Evolutionary conservation across 2,888 invertebrate species (phyloP).

Genomic region (Chymomyza fuscimana): DNA sequence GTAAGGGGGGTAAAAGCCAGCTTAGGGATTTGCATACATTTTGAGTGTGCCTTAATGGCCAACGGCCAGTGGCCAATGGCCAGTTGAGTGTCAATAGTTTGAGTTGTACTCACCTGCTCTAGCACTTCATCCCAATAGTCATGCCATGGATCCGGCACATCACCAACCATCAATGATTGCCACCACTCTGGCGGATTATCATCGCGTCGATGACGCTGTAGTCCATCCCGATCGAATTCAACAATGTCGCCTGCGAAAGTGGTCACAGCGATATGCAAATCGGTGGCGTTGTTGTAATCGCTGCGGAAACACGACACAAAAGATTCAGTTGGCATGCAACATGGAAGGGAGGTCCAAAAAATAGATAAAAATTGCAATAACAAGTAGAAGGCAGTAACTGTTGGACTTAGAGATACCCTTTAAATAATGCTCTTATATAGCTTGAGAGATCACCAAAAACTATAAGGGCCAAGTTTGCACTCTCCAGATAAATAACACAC

Average conservation of each 20-base stretch:
- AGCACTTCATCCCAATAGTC: slow-evolving; percentile 86
- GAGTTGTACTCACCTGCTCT: slow-evolving; percentile 81
- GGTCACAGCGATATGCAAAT: slow-evolving; percentile 94
- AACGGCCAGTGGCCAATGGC: neutral
- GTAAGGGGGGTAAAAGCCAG: slow-evolving; percentile 5
- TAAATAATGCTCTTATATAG: too few species aligned
- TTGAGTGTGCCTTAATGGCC: neutral
- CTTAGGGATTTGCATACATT: slow-evolving; percentile 44
- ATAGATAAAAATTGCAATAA: slow-evolving; percentile 35
- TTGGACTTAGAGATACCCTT: neutral
- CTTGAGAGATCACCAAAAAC: too few species aligned
- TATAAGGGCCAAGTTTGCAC: too few species aligned
- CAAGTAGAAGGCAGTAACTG: neutral
- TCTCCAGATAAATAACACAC: too few species aligned
- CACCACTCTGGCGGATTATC: slow-evolving; percentile 82
- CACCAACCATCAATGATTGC: slow-evolving; percentile 86
- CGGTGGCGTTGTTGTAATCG: slow-evolving; percentile 89
- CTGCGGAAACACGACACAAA: slow-evolving; percentile 80
- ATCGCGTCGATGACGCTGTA: slow-evolving; percentile 80
- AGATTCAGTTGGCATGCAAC: slow-evolving; percentile 6
- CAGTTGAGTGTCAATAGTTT: neutral
- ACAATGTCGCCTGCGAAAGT: slow-evolving; percentile 89
- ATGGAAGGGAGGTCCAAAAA: slow-evolving; percentile 13
- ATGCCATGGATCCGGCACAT: slow-evolving; percentile 84
- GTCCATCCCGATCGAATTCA: slow-evolving; percentile 91